A percentile compares a stretch with the other conserved stretches of the same genome.
Conservation (phyloP, 2,888 invertebrate species). For the Eupithecia subfuscata region DNA sequence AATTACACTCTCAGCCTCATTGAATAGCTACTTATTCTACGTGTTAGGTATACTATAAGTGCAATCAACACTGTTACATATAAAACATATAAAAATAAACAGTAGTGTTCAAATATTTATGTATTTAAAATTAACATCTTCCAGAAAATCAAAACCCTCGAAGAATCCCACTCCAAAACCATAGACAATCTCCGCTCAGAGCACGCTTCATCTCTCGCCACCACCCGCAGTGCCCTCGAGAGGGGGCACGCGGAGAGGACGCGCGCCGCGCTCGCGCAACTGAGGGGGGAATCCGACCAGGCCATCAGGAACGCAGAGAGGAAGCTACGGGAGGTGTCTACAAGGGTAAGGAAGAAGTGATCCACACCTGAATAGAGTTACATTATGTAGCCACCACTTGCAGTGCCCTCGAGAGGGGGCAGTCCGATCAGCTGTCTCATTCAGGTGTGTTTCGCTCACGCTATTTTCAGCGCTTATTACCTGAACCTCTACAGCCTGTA, state of each 20-base stretch:
- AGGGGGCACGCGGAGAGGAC: constrained; percentile 70
- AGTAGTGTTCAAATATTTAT: no score
- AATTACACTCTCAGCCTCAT: no score
- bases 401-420: constrained; percentile 60
- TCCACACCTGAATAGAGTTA: background rate
- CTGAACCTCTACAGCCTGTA: no score
- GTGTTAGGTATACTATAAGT: no score
- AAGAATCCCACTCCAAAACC: constrained; percentile 60
- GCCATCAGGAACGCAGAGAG: constrained; percentile 66
- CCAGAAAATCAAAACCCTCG: constrained; percentile 65
- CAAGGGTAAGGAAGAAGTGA: constrained; percentile 51
- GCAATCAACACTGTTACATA: no score
- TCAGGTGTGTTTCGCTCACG: no score
- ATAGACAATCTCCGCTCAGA: constrained; percentile 62
- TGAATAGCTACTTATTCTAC: no score
- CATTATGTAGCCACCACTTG: constrained; percentile 53
- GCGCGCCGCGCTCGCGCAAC: constrained; percentile 65
- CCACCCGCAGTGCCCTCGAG: constrained; percentile 61
- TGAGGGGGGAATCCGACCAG: constrained; percentile 66
- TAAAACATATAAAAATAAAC: no score
- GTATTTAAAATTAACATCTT: no score
- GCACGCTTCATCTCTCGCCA: constrained; percentile 54
- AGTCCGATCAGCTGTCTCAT: constrained; percentile 47
- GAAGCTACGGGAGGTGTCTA: constrained; percentile 68
- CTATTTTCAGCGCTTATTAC: no score